A percentile compares a stretch with the other conserved stretches of the same genome.
Evolutionary conservation across 92 coral and sea anemone species (phyloP).

Genomic region (Virgularia gustaviana): DNA sequence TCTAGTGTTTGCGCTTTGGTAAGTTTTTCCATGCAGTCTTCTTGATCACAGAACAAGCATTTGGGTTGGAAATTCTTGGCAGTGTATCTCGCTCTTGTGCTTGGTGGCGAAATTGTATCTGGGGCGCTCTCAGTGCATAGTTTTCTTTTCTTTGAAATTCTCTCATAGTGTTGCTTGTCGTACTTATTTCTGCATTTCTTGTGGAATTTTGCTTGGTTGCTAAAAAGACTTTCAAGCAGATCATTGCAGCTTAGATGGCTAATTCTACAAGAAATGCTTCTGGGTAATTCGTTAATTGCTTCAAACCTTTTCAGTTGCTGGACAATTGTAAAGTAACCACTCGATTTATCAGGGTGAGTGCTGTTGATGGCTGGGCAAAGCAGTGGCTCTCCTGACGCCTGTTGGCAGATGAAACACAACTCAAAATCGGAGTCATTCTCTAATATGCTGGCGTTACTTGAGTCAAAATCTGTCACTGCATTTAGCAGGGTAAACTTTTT

Average conservation of each 20-base stretch:
- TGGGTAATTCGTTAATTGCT: not conserved
- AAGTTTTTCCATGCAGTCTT: not conserved
- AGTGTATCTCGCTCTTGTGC: not conserved
- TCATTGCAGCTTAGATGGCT: not conserved
- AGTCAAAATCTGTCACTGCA: too few relatives aligned
- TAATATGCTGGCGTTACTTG: too few relatives aligned
- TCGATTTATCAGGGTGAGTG: not conserved
- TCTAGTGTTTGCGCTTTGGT: not conserved
- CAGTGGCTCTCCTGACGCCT: not conserved
- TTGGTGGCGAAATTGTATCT: not conserved
- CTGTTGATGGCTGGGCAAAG: not conserved
- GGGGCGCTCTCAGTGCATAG: not conserved
- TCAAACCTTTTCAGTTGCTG: not conserved
- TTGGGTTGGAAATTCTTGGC: not conserved
- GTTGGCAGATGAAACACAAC: not conserved
- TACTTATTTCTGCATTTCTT: not conserved
- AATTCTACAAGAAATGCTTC: not conserved
- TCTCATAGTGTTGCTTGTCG: not conserved
- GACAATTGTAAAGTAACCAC: not conserved
- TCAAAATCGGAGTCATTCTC: not conserved
- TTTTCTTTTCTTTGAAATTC: not conserved
- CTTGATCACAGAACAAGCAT: not conserved
- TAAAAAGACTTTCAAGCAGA: not conserved
- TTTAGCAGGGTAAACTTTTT: too few relatives aligned
- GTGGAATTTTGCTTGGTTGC: not conserved